Evolutionary conservation across 2,888 invertebrate genomes (phyloP).

Genomic region (Hemaris fuciformis): DNA sequence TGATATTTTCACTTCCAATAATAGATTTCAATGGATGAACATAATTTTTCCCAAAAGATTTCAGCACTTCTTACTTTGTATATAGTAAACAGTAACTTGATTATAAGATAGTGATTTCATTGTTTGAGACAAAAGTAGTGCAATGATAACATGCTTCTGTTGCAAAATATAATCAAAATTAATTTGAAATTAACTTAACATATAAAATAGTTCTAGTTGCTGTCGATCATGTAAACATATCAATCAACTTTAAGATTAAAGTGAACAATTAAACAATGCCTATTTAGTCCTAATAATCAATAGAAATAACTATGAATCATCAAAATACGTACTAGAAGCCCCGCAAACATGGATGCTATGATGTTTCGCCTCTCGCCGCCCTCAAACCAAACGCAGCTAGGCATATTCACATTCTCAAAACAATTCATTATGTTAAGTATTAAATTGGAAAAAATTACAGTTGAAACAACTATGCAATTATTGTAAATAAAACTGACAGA

Average conservation of each 20-base stretch:
- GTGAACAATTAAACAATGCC: background rate
- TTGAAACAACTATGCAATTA: background rate
- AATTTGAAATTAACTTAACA: background rate
- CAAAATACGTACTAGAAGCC: slow-evolving; percentile 87
- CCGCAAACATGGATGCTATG: slow-evolving; percentile 91
- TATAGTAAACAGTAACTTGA: background rate
- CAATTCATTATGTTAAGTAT: slow-evolving; percentile 77
- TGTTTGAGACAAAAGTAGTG: background rate
- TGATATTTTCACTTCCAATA: too few relatives aligned
- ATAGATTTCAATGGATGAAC: too few relatives aligned
- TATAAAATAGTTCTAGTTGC: background rate
- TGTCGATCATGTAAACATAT: background rate
- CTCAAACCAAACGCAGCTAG: slow-evolving; percentile 92
- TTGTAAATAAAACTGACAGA: slow-evolving; percentile 14
- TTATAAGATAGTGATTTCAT: background rate
- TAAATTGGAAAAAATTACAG: background rate
- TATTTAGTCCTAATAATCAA: slow-evolving; percentile 9
- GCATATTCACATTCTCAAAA: slow-evolving; percentile 88
- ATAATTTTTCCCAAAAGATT: too few relatives aligned
- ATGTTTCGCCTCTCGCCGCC: slow-evolving; percentile 93
- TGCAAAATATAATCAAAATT: background rate
- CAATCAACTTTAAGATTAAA: background rate
- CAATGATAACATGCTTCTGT: too few relatives aligned
- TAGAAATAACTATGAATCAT: slow-evolving; percentile 48
- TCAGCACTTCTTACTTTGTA: background rate